A percentile compares a stretch with the other conserved stretches of the same genome.
phyloP scores from a whole-genome alignment of 2,888 invertebrate genomes.

The Stenolophus ochropezus region DNA sequence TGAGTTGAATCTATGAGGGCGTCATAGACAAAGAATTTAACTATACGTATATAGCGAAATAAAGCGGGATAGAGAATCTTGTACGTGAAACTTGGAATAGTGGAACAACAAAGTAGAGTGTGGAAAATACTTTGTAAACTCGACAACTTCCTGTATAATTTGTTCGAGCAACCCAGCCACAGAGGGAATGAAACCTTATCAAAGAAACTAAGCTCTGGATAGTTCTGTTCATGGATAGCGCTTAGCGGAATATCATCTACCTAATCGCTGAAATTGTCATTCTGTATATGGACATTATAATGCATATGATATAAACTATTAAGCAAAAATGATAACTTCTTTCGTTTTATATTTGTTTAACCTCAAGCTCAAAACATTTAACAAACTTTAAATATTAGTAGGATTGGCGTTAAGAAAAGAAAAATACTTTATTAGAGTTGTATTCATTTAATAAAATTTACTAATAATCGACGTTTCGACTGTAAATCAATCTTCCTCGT shows the following conservation, averaged over 20 bases:
- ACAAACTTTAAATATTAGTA: too few species aligned
- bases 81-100: constrained; percentile 43
- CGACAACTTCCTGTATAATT: constrained; percentile 47
- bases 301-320: too few species aligned
- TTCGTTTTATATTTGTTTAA: too few species aligned
- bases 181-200: constrained; percentile 54
- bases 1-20: constrained; percentile 28
- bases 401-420: too few species aligned
- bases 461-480: too few species aligned
- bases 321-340: too few species aligned
- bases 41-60: constrained; percentile 28
- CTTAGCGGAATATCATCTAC: constrained; percentile 12
- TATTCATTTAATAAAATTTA: too few species aligned
- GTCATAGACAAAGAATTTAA: constrained; percentile 38
- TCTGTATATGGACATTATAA: too few species aligned
- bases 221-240: constrained; percentile 16
- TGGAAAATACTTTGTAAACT: constrained; percentile 53
- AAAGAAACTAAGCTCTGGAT: constrained; percentile 52
- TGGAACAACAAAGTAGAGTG: constrained; percentile 44
- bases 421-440: too few species aligned
- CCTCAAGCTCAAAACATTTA: too few species aligned
- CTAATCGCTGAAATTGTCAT: neutral
- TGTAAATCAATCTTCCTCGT: too few species aligned
- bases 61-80: constrained; percentile 4
- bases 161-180: constrained; percentile 52